Percentiles rank a stretch among this genome's conserved stretches.
These are phyloP conservation scores for Nannobrachium achirus DNA, from an alignment of 2,113 vertebrate genomes.

Conservation along the genomic window DNA sequence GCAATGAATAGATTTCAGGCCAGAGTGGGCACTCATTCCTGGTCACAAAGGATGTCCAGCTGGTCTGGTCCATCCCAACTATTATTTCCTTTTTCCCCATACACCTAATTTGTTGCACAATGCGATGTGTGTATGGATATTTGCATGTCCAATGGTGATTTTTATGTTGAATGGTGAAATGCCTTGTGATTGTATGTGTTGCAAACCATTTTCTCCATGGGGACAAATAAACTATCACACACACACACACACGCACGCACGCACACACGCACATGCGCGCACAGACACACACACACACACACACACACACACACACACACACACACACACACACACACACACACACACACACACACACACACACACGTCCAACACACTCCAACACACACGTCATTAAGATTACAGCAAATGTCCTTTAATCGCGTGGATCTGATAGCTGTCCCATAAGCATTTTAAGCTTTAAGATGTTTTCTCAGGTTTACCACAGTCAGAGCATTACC, in stretches of 20 bases:
- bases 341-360: background rate
- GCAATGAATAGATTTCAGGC: constrained; percentile 33
- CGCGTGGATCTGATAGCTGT: background rate
- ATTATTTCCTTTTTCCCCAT: no score
- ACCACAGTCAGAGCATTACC: constrained; percentile 5
- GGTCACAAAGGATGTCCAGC: no score
- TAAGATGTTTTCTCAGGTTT: background rate
- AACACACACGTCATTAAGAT: background rate
- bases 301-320: background rate
- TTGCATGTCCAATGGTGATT: no score
- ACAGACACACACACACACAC: background rate
- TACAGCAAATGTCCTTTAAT: background rate
- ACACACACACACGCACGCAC: no score
- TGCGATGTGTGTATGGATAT: no score
- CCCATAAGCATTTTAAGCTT: background rate
- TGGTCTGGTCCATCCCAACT: no score
- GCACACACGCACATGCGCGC: no score
- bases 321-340: background rate
- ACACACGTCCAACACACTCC: background rate
- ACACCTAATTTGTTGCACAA: no score
- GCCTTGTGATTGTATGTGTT: no score
- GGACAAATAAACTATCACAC: no score
- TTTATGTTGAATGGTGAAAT: no score
- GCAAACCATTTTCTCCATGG: no score
- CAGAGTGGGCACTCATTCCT: constrained; percentile 16